Base-by-base conservation (phyloP, 2,888 invertebrate species). In the Agriotes lineatus region DNA sequence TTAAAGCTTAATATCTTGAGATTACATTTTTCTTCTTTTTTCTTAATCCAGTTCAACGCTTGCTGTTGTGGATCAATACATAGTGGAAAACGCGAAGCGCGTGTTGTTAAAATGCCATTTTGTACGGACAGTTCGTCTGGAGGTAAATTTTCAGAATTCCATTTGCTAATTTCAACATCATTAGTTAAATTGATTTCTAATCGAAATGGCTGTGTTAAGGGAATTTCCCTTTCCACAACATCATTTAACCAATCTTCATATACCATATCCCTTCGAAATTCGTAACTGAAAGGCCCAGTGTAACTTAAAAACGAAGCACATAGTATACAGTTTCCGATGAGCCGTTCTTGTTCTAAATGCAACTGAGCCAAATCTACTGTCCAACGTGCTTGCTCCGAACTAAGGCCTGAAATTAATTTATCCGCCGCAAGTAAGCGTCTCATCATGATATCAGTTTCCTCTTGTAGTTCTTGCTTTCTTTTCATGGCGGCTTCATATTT, bases 1-100 rank as follows among this genome's bases (percentile, higher is more conserved):
- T 90, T 93, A 83, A 96, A 96, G 0, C 93, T 93, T 14, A 96
- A 81, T 52, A 91, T 88, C 85, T 95, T 96, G 0, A 96, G 86
- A 79, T 94, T 94, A 75, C 91, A 91, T 62, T 90, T 90, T 14
- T 90, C 89, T 78, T 97, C 96, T 69, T 89, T 91, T 79, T 90
- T 93, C 80, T 92, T 93, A 61, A 97, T 95, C 96, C 96, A 97
- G 69, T 90, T 90, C 0, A 95, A 85, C 0, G 96, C 96, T 81
- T 97, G 96, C 65, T 95, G 92, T 79, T 97, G 96, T 0, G 97
- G 97, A 83, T 97, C 97, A 70, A 97, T 96, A 80, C 96, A 97
- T 0, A 97, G 87, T 0, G 96, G 96, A 83, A 94, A 96, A 20
- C 96, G 88, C 0, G 94, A 93, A 0, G 94, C 91, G 58, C 92